Base-by-base conservation (phyloP, 2,797 vertebrate species). In the Sus cebifrons region DNA sequence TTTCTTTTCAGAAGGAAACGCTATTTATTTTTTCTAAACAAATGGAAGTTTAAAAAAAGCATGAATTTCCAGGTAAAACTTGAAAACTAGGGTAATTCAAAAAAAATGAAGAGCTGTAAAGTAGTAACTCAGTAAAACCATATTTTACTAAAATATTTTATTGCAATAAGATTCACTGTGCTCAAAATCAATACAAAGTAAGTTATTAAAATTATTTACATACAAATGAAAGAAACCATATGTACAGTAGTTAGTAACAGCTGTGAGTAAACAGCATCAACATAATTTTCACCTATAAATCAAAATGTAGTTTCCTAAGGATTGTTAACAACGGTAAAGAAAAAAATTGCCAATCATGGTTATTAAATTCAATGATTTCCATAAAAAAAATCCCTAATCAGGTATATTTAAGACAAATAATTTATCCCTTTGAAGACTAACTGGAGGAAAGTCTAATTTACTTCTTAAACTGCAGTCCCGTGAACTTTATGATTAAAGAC, bases 141-240 rank as follows among this genome's bases (percentile, higher is more conserved):
- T 84, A 56, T 94, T 86, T 96, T 98, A 98, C 97, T 98, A 98
- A 98, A 98, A 98, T 98, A 98, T 95, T 99, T 99, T 99, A 99
- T 98, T 99, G 98, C 97, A 98, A 97, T 98, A 98, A 97, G 98
- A 97, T 96, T 96, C 49, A 89, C 40, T 98, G 94, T 98, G 95
- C 93, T 98, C 93, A 98, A 98, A 98, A 98, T 98, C 97, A 98
- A 98, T 98, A 98, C 98, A 98, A 99, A 98, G 98, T 95, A 98
- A 98, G 97, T 96, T 98, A 98, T 98, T 96, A 96, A 96, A 96
- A 98, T 98, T 98, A 98, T 98, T 98, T 98, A 98, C 98, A 99
- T 97, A 98, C 85, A 96, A 96, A 98, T 97, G 88, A 98, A 98
- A 98, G 98, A 96, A 94, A 87, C 32, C 44, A 44, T 82, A 87